Percentiles rank a stretch among this genome's conserved stretches.
phyloP scores from a whole-genome alignment of 2,888 invertebrate genomes.

The Himalopsyche japonica region DNA sequence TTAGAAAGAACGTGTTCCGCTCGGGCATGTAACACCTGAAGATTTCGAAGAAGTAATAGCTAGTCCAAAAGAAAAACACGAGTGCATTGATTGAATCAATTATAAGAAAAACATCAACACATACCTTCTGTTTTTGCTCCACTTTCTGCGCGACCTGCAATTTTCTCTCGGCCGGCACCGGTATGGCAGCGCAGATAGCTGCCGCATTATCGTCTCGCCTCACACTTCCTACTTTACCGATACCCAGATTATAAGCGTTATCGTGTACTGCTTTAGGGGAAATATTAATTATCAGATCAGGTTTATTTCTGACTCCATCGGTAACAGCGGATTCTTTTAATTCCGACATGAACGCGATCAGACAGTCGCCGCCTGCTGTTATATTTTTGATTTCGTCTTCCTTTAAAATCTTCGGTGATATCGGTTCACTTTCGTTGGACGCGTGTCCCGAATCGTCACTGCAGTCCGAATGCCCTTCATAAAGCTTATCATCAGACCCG shows the following conservation, averaged over 20 bases:
- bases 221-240: background rate
- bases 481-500: slow-evolving; percentile 54
- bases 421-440: slow-evolving; percentile 69
- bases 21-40: too few relatives aligned
- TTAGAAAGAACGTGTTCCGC: too few relatives aligned
- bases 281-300: slow-evolving; percentile 27
- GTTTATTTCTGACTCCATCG: background rate
- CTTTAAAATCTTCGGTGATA: slow-evolving; percentile 42
- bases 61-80: slow-evolving; percentile 28
- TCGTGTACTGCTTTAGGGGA: background rate
- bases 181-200: background rate
- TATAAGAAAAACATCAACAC: slow-evolving; percentile 50
- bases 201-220: background rate
- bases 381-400: background rate
- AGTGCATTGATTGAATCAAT: slow-evolving; percentile 48
- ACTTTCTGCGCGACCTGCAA: slow-evolving; percentile 6
- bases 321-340: background rate
- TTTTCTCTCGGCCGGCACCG: slow-evolving; percentile 32
- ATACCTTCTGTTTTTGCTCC: background rate
- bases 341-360: background rate
- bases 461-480: slow-evolving; percentile 69
- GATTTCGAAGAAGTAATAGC: too few relatives aligned
- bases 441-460: slow-evolving; percentile 83
- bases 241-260: background rate
- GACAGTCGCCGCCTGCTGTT: background rate